Percentiles rank a stretch among this genome's conserved stretches.
These are phyloP conservation scores for Ardeotis arabs DNA, from an alignment of 2,113 vertebrate species.

Conservation along the genomic window DNA sequence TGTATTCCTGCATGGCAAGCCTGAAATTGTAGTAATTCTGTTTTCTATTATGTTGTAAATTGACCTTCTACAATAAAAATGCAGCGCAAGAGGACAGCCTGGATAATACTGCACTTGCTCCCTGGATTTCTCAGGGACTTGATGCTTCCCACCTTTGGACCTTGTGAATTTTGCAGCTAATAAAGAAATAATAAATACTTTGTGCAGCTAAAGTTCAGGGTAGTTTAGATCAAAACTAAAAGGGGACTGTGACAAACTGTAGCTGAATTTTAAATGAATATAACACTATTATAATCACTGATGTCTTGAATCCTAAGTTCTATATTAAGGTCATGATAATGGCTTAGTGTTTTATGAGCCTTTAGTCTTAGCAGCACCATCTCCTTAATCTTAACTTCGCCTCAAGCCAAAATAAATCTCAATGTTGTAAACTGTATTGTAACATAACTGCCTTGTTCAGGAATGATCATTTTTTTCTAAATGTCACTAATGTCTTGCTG, in stretches of 20 bases:
- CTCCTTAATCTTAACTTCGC: constrained; percentile 80
- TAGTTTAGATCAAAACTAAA: constrained; percentile 59
- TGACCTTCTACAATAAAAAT: constrained; percentile 26
- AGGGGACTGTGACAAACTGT: constrained; percentile 61
- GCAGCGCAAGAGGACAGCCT: background rate
- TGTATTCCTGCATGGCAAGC: constrained; percentile 29
- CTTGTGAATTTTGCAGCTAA: constrained; percentile 58
- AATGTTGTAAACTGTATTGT: constrained; percentile 73
- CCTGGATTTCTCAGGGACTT: constrained; percentile 42
- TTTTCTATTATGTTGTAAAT: constrained; percentile 49
- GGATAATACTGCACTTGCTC: background rate
- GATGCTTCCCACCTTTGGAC: constrained; percentile 39
- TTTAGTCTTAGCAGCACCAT: constrained; percentile 66
- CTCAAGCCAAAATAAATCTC: constrained; percentile 81
- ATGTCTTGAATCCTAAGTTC: constrained; percentile 76
- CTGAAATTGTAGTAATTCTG: constrained; percentile 34
- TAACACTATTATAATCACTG: constrained; percentile 68
- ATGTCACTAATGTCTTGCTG: constrained; percentile 71
- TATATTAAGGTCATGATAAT: constrained; percentile 80
- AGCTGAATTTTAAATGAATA: constrained; percentile 78
- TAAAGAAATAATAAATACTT: constrained; percentile 66
- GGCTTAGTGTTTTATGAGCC: constrained; percentile 77
- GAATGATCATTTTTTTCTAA: constrained; percentile 74
- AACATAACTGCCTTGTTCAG: constrained; percentile 73
- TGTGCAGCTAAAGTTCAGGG: constrained; percentile 57